These are phyloP conservation scores for Aelia acuminata DNA, from an alignment of 2,888 invertebrate species.

Conservation along the genomic window DNA sequence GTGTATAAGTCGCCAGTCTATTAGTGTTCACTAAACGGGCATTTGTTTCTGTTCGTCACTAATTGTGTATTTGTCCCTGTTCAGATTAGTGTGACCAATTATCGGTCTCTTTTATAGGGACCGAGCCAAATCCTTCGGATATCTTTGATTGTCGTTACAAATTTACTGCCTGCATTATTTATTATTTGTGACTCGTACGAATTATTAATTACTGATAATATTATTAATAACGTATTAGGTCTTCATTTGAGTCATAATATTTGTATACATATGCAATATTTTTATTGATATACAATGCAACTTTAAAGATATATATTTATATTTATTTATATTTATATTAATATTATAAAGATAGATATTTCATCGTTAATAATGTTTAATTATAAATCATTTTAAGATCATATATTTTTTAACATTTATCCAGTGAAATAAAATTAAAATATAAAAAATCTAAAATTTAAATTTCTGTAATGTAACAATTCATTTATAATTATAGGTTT, in stretches of 20 bases:
- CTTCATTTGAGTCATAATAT: background rate
- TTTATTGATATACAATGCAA: no score
- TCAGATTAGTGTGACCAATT: conserved; percentile 33
- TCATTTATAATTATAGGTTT: no score
- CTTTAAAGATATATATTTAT: no score
- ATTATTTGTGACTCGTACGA: background rate
- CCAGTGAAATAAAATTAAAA: no score
- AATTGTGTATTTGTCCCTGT: conserved; percentile 31
- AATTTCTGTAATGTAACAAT: no score
- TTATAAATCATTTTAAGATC: no score
- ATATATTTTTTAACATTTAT: no score
- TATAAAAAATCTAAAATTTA: no score
- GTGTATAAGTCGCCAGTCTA: conserved; percentile 49
- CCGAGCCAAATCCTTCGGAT: background rate
- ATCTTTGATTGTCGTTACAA: background rate
- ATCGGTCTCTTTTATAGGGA: background rate
- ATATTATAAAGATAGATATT: no score
- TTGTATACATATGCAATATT: background rate
- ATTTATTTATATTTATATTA: no score
- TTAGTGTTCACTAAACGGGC: conserved; percentile 50
- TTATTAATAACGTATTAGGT: background rate
- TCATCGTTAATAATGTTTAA: no score
- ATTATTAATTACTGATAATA: background rate
- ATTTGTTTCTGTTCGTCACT: conserved; percentile 44
- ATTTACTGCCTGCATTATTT: background rate